Conservation (phyloP, 2,113 vertebrate genomes). For the Amazona guildingii region DNA sequence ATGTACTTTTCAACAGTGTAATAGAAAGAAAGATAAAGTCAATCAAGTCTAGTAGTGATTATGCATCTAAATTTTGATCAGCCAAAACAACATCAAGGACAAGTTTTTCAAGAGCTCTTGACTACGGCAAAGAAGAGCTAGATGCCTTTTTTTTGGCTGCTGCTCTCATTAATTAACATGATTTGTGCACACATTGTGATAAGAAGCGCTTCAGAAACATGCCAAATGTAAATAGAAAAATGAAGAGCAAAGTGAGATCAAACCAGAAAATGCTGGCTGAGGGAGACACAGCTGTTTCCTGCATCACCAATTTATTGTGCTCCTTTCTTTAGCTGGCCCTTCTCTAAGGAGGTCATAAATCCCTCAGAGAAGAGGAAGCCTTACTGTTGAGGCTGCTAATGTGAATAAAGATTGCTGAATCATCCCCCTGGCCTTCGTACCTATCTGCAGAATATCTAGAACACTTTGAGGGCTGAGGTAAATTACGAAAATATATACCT, state of each 20-base stretch:
- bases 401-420: background rate
- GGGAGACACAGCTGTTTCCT: background rate
- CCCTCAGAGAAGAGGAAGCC: background rate
- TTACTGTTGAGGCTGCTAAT: background rate
- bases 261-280: background rate
- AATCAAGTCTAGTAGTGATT: slow-evolving; percentile 21
- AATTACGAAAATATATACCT: background rate
- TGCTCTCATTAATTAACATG: background rate
- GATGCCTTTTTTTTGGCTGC: background rate
- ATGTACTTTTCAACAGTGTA: slow-evolving; percentile 2
- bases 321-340: background rate
- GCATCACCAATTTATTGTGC: background rate
- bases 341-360: background rate
- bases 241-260: background rate
- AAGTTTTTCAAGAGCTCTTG: slow-evolving; percentile 49
- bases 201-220: slow-evolving; percentile 32
- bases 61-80: slow-evolving; percentile 40
- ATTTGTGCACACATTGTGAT: slow-evolving; percentile 19
- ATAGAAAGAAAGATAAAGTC: slow-evolving; percentile 16
- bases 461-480: background rate
- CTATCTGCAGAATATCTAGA: background rate
- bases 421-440: background rate
- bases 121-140: background rate
- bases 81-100: slow-evolving; percentile 25
- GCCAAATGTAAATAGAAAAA: slow-evolving; percentile 17